Evolutionary conservation across 2,888 invertebrate genomes (phyloP), one percentile per base, ranked within the genome.

Genomic region (Anarsia innoxiella): DNA sequence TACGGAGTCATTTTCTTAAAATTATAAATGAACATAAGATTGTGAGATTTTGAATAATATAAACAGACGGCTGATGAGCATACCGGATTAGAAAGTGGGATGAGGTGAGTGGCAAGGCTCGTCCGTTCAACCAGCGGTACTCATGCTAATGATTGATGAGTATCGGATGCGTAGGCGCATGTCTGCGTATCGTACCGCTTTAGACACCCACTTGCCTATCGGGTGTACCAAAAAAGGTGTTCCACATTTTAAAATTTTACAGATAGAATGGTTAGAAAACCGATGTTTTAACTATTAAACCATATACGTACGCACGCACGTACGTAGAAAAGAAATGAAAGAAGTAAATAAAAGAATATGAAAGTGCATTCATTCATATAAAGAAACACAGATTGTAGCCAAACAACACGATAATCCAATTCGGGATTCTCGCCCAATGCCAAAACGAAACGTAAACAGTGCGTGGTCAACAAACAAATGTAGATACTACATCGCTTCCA

Each of bases 371-470:
- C 59, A 67, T 65, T 62, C 57, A 66, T 66, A 59, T 70, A 66
- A n/a, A 48, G 55, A 50, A 48, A 51, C 58, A 62, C 51, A 61
- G 58, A 63, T 61, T 56, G 59, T 64, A 63, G 64, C 67, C 66
- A 67, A 67, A 61, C 54, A 57, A 55, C 64, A 64, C 66, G 63
- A 63, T 59, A 66, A 70, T 72, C 69, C 76, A 71, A 74, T 72
- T 75, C 67, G 66, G 69, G 67, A 76, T 60, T 66, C 61, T 66
- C 68, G 67, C 66, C 63, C 72, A 73, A 70, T 77, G 74, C 74
- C 80, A 79, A 72, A 65, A 52, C 53, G 66, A 68, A 79, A 80
- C 70, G 70, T 79, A 82, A 82, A 82, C 76, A 77, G 62, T 66
- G 56, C 61, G 59, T 69, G 64, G 64, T 71, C 70, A 72, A 75